Evolutionary conservation across 92 coral and sea anemone genomes (phyloP).

Genomic region (Umimayanthus chanpuru): DNA sequence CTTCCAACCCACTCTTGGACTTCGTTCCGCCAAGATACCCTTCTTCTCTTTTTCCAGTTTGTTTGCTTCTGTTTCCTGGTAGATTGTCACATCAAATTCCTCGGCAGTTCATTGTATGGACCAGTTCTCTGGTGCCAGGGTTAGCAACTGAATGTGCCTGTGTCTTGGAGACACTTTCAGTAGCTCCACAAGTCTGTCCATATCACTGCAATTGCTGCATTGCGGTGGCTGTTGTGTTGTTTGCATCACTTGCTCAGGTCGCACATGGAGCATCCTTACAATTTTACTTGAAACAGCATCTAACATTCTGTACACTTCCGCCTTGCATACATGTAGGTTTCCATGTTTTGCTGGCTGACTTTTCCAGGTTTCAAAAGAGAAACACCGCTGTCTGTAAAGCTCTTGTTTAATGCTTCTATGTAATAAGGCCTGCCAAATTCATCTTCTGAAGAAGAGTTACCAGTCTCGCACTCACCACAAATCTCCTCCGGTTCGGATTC

Average conservation of each 20-base stretch:
- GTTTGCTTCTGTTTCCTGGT: slow-evolving; percentile 23
- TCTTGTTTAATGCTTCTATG: slow-evolving; percentile 16
- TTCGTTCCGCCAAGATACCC: slow-evolving; percentile 38
- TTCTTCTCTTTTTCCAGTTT: neutral
- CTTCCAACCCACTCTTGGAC: slow-evolving; percentile 25
- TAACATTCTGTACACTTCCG: slow-evolving; percentile 25
- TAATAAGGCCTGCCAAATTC: slow-evolving; percentile 25
- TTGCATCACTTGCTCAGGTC: slow-evolving; percentile 29
- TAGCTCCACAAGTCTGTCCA: slow-evolving; percentile 37
- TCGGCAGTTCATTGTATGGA: neutral
- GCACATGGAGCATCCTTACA: slow-evolving; percentile 32
- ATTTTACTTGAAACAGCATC: slow-evolving; percentile 40
- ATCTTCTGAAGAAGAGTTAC: slow-evolving; percentile 27
- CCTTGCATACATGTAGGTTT: slow-evolving; percentile 14
- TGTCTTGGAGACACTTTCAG: slow-evolving; percentile 33
- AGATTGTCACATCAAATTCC: slow-evolving; percentile 14
- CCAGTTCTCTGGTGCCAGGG: slow-evolving; percentile 43
- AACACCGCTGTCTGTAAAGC: slow-evolving; percentile 26
- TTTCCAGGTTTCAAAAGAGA: slow-evolving; percentile 28
- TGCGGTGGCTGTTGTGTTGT: neutral
- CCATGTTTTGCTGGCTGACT: slow-evolving; percentile 39
- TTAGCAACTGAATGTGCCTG: slow-evolving; percentile 30
- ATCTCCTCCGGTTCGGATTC: slow-evolving; percentile 13
- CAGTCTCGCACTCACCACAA: neutral
- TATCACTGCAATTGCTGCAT: slow-evolving; percentile 30